These are phyloP conservation scores for Neodiprion virginianus DNA, from an alignment of 1,140 invertebrate species.

Conservation along the genomic window DNA sequence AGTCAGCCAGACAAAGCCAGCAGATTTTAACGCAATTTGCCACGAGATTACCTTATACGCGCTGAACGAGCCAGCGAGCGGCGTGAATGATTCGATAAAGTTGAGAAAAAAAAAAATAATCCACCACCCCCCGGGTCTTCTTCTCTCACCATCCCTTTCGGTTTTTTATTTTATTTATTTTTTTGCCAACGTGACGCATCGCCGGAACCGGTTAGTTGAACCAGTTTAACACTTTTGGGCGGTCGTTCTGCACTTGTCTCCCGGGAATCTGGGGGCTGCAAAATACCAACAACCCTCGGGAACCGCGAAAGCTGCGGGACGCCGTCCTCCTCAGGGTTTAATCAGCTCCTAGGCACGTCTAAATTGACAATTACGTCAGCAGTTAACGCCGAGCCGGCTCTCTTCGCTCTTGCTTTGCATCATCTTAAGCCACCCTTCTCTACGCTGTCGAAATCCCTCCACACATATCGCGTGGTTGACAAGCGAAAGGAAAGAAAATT, in stretches of 20 bases:
- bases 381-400: slow-evolving; percentile 20
- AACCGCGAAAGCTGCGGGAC: not conserved
- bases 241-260: too few species aligned
- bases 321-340: slow-evolving; percentile 20
- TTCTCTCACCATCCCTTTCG: too few species aligned
- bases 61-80: too few species aligned
- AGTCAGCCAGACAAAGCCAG: too few species aligned
- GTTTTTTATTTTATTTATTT: too few species aligned
- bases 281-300: not conserved
- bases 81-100: too few species aligned
- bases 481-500: too few species aligned
- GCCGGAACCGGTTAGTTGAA: not conserved
- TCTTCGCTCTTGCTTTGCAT: slow-evolving; percentile 3
- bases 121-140: too few species aligned
- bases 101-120: too few species aligned
- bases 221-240: too few species aligned
- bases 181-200: not conserved
- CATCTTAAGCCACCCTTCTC: not conserved
- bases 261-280: not conserved
- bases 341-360: slow-evolving; percentile 26
- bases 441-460: not conserved
- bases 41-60: too few species aligned
- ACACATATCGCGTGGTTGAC: not conserved
- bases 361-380: slow-evolving; percentile 38
- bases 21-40: too few species aligned